A percentile compares a stretch with the other conserved stretches of the same genome.
These are phyloP conservation scores for Seriola quinqueradiata DNA, from an alignment of 2,113 vertebrate species.

Conservation along the genomic window DNA sequence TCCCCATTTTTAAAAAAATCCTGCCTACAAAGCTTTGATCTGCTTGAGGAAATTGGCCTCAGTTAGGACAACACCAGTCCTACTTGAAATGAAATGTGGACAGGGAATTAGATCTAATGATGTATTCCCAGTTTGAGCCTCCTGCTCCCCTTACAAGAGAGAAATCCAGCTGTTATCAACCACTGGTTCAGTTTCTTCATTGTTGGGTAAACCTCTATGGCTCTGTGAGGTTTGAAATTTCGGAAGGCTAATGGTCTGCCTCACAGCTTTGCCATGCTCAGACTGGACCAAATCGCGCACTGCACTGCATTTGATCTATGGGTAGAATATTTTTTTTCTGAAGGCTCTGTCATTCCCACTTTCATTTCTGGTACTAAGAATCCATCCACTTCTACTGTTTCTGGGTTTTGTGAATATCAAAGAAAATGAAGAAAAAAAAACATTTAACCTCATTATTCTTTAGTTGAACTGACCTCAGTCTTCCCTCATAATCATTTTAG, in stretches of 20 bases:
- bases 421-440: no score
- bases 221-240: not conserved
- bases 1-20: not conserved
- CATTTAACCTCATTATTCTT: not conserved
- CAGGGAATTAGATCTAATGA: not conserved
- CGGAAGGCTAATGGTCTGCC: not conserved
- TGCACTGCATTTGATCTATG: not conserved
- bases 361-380: not conserved
- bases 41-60: no score
- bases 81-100: no score
- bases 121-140: not conserved
- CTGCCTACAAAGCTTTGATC: not conserved
- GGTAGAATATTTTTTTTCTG: not conserved
- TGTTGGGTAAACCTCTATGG: not conserved
- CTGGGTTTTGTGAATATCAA: not conserved
- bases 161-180: conserved; percentile 13
- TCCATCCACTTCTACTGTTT: not conserved
- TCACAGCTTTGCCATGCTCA: not conserved
- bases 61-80: no score
- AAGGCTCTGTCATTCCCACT: not conserved
- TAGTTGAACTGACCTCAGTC: not conserved
- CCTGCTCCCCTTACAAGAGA: not conserved
- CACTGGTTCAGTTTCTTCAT: not conserved
- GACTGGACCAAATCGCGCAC: not conserved
- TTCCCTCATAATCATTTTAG: not conserved